A percentile compares a stretch with the other conserved stretches of the same genome.
These are phyloP conservation scores for Motacilla tschutschensis DNA, from an alignment of 2,113 vertebrate species.

Conservation along the genomic window DNA sequence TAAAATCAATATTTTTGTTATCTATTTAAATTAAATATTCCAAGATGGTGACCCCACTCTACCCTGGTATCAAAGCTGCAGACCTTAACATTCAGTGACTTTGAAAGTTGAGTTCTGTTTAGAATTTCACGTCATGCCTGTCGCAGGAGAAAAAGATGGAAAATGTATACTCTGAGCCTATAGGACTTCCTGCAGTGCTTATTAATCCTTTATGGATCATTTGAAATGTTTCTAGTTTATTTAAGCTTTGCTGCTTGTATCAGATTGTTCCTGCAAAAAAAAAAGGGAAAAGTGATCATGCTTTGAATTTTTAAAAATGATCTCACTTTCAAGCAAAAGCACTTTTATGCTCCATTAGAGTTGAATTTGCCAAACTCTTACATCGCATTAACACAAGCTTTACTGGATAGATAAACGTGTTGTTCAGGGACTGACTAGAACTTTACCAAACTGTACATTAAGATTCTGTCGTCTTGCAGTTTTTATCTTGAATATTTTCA, in stretches of 20 bases:
- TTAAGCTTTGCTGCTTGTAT: conserved; percentile 85
- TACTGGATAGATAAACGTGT: conserved; percentile 80
- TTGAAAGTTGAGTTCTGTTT: conserved; percentile 80
- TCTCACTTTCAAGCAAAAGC: conserved; percentile 86
- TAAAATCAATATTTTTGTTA: conserved; percentile 68
- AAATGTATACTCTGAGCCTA: conserved; percentile 81
- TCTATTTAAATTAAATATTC: conserved; percentile 64
- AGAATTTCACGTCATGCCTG: conserved; percentile 80
- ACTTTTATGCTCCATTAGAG: conserved; percentile 87
- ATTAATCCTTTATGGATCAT: conserved; percentile 89
- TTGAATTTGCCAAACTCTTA: conserved; percentile 84
- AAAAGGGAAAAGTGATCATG: conserved; percentile 80
- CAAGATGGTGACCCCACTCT: conserved; percentile 52
- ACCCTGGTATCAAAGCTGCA: conserved; percentile 36
- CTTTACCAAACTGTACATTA: conserved; percentile 85
- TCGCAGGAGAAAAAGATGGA: conserved; percentile 70
- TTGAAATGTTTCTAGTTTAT: conserved; percentile 88
- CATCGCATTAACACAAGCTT: conserved; percentile 81
- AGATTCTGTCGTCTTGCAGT: conserved; percentile 68
- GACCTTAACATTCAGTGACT: conserved; percentile 77
- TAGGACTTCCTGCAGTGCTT: conserved; percentile 84
- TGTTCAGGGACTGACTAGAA: conserved; percentile 76
- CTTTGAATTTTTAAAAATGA: conserved; percentile 86
- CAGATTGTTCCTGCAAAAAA: conserved; percentile 82
- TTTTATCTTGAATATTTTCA: conserved; percentile 64